Percentiles rank a stretch among this genome's conserved stretches.
Conservation (phyloP, 1,140 invertebrate species). For the Nephila pilipes region DNA sequence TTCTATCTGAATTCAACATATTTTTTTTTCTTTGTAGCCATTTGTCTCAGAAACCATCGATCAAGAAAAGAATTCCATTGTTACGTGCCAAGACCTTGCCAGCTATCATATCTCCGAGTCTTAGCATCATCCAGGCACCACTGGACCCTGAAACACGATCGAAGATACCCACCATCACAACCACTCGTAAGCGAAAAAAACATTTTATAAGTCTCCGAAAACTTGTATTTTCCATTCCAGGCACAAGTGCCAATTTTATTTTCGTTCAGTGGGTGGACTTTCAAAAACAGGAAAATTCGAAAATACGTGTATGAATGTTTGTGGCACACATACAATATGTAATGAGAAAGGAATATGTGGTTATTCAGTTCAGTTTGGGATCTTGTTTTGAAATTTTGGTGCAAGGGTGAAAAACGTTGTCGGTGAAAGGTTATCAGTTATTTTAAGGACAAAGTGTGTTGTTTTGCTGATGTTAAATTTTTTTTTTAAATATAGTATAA, state of each 20-base stretch:
- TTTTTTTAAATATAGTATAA: too few relatives aligned
- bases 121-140: constrained; percentile 89
- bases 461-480: too few relatives aligned
- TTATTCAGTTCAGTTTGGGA: neutral
- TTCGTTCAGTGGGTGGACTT: neutral
- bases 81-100: constrained; percentile 92
- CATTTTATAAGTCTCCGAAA: neutral
- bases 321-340: too few relatives aligned
- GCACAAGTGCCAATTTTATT: neutral
- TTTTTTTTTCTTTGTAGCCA: constrained; percentile 73
- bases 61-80: constrained; percentile 85
- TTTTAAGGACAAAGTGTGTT: neutral
- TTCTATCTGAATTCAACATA: neutral
- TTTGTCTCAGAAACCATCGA: constrained; percentile 72
- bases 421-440: neutral
- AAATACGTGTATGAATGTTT: neutral
- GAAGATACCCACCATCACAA: constrained; percentile 72
- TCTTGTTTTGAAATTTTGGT: neutral
- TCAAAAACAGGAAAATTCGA: neutral
- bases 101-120: constrained; percentile 92
- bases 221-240: neutral
- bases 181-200: constrained; percentile 50
- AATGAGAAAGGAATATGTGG: neutral
- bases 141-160: constrained; percentile 53
- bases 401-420: neutral